A percentile compares a stretch with the other conserved stretches of the same genome.
Evolutionary conservation across 2,113 vertebrate genomes (phyloP).

Genomic region (Trachemys scripta): DNA sequence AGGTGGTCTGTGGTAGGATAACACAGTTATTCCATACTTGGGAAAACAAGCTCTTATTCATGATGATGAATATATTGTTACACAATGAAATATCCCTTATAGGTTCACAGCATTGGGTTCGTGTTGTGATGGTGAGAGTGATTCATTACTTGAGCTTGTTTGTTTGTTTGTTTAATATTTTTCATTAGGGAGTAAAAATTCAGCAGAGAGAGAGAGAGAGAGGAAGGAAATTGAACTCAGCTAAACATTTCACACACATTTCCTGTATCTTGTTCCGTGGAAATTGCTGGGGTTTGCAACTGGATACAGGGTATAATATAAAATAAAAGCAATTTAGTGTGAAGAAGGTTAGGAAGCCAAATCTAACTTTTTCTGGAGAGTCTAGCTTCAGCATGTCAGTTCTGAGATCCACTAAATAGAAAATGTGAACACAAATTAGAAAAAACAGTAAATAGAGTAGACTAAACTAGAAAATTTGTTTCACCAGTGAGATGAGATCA

Average conservation of each 20-base stretch:
- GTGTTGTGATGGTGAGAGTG: not conserved
- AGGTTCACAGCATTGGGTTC: not conserved
- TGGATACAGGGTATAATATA: not conserved
- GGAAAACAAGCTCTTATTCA: not conserved
- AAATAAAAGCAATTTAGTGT: not conserved
- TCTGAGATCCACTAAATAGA: not conserved
- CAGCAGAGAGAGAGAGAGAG: not conserved
- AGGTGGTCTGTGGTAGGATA: slow-evolving; percentile 10
- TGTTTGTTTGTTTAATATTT: slow-evolving; percentile 41
- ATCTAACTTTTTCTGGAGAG: not conserved
- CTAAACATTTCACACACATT: not conserved
- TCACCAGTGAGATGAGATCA: not conserved
- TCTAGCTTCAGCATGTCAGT: not conserved
- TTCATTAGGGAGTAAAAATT: slow-evolving; percentile 42
- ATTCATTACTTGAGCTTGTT: not conserved
- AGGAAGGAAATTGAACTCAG: slow-evolving; percentile 49
- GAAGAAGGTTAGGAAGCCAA: not conserved
- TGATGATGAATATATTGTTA: not conserved
- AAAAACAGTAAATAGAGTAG: not conserved
- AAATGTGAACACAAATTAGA: not conserved
- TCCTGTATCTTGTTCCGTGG: not conserved
- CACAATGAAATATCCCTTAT: not conserved
- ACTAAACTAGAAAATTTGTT: not conserved
- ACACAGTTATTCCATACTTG: slow-evolving; percentile 5
- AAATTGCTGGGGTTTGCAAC: not conserved